Evolutionary conservation across 2,797 vertebrate genomes (phyloP), one percentile per base, ranked within the genome.

Genomic region (Kryptopterus vitreolus): DNA sequence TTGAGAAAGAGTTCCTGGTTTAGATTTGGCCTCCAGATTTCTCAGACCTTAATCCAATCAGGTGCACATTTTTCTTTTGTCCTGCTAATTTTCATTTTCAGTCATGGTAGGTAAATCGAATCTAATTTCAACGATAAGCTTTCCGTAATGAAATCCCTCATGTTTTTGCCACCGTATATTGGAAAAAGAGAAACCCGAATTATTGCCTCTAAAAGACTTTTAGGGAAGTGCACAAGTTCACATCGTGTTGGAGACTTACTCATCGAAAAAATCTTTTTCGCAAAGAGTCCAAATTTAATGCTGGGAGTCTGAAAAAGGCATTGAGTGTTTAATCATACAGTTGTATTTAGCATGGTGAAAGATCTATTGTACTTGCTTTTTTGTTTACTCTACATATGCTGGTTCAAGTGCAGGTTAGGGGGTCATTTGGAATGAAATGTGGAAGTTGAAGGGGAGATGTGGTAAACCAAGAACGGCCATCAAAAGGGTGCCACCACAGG

Each of bases 401-500:
- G 11, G 35, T 16, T 43, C n/a, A 85, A 58, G 46, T 24, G 22
- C 29, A 59, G 81, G 82, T 81, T 85, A 89, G 66, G 68, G n/a
- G 66, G 85, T 82, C 83, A 79, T 80, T 58, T 62, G 16, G 24
- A 84, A 84, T 73, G 73, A 63, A 80, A 71, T 78, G 74, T 79
- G 81, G 86, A 89, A 89, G 87, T 89, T 84, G 80, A 88, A 85
- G 78, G 70, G 80, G 86, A n/a, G n/a, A 87, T 84, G 75, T 85
- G 66, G 80, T 86, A 80, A 85, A 83, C 81, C 78, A 53, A 1
- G 70, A 43, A 69, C 46, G 13, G 6, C 38, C 68, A 18, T 81
- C 24, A 38, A 16, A 46, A 58, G 74, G 73, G 73, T 69, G 79
- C 53, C 24, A 76, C 79, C 73, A 59, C 72, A 69, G 80, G 13